Conservation (phyloP, 2,797 vertebrate species). For the Acanthornis magna region DNA sequence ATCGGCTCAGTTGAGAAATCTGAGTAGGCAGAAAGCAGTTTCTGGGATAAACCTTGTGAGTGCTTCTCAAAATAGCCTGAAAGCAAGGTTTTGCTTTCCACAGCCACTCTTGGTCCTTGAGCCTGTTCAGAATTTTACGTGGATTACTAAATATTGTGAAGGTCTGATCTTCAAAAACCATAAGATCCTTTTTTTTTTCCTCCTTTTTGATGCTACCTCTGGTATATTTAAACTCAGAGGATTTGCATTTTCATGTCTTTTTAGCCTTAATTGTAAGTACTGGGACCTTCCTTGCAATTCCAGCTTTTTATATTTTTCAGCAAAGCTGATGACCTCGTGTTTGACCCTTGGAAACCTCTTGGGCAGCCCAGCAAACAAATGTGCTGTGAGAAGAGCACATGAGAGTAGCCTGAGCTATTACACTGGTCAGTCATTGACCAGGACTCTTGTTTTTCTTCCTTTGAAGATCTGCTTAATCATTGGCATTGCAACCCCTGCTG, state of each 20-base stretch:
- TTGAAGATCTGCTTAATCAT: conserved; percentile 42
- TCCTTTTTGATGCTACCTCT: background rate
- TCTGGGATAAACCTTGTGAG: conserved; percentile 59
- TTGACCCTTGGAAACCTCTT: conserved; percentile 42
- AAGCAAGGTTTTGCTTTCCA: conserved; percentile 36
- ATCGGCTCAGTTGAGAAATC: conserved; percentile 44
- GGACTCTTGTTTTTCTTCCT: conserved; percentile 41
- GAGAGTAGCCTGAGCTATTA: conserved; percentile 32
- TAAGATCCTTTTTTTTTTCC: background rate
- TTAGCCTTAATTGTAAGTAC: background rate
- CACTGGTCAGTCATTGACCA: conserved; percentile 57
- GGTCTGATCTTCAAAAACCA: background rate
- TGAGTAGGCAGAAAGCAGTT: conserved; percentile 65
- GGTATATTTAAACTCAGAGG: background rate
- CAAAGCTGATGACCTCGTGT: conserved; percentile 23
- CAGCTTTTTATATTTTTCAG: background rate
- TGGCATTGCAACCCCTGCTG: background rate
- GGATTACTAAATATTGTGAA: background rate
- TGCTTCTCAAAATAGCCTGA: conserved; percentile 53
- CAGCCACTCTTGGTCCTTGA: background rate
- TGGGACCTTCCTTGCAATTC: background rate
- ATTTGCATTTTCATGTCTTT: background rate
- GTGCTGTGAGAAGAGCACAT: conserved; percentile 31
- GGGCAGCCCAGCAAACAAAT: conserved; percentile 50
- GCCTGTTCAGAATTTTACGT: background rate